Base-by-base conservation (phyloP, 2,888 invertebrate genomes). In the Eurytoma californica region DNA sequence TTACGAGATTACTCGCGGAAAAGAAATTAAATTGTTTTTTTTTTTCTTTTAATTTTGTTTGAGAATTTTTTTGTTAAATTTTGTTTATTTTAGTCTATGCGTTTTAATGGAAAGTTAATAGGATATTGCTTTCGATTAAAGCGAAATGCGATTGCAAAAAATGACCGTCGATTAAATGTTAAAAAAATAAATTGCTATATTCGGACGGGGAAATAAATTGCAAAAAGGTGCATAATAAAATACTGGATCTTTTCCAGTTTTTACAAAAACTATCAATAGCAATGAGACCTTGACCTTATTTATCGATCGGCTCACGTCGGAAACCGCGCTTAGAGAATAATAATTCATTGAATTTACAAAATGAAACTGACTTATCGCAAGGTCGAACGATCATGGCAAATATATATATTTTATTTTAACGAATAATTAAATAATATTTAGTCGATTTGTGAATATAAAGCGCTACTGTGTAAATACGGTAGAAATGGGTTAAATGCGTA, bases 201-300 rank as follows among this genome's bases (percentile, higher is more conserved):
- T 39, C 9, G 9, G 39, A 39, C 39, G 7, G 39, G 9, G 9
- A 39, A 53, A 14, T 53, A n/a, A 53, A 53, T n/a, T 53, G 53
- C n/a, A n/a, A 53, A 53, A n/a, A 53, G 13, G 53, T 18, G 14
- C 14, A 57, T 55, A 51, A 28, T 30, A 28, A 53, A 14, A 53
- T 16, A 60, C 24, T 68, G 9, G n/a, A 58, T 74, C 49, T 28
- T 13, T 69, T 63, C 28, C 49, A 18, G n/a, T 70, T 72, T 77
- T 72, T 61, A 39, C 55, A 67, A 67, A 65, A 78, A 78, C 67
- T 68, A 68, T 67, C 67, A 61, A 72, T 78, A 67, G 77, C 20
- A 14, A n/a, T 16, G 47, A 67, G 67, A 68, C 77, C 77, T 78
- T 78, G 77, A 72, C 77, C 77, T 72, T 61, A 77, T 7, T 39